These are phyloP conservation scores for Clamator glandarius DNA, from an alignment of 2,797 vertebrate genomes.

Conservation along the genomic window DNA sequence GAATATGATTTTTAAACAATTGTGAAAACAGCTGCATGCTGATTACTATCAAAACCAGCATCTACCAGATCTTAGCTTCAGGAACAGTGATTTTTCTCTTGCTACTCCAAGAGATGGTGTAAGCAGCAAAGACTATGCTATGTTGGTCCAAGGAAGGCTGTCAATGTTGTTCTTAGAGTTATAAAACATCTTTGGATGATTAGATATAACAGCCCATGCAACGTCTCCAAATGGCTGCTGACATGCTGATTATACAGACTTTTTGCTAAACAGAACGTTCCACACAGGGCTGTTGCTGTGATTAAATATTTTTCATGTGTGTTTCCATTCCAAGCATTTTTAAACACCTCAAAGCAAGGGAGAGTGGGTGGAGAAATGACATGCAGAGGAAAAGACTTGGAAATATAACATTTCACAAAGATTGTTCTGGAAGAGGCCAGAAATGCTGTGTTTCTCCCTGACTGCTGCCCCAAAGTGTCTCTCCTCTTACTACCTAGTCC, in stretches of 20 bases:
- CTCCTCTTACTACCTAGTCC: not conserved
- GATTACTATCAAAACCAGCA: not conserved
- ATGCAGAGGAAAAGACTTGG: not conserved
- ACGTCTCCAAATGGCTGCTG: conserved; percentile 11
- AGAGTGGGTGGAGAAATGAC: conserved; percentile 32
- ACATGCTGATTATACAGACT: not conserved
- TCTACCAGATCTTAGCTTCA: not conserved
- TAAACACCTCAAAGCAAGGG: conserved; percentile 31
- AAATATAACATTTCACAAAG: not conserved
- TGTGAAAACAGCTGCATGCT: conserved; percentile 60
- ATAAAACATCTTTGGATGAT: not conserved
- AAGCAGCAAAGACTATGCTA: not conserved
- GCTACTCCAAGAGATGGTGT: not conserved
- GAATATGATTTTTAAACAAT: conserved; percentile 65
- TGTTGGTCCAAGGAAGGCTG: conserved; percentile 3
- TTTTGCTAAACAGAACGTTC: not conserved
- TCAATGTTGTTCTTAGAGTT: not conserved
- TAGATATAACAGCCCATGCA: not conserved
- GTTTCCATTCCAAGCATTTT: conserved; percentile 44
- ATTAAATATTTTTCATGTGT: conserved; percentile 60
- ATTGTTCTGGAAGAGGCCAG: not conserved
- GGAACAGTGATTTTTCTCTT: fast-evolving
- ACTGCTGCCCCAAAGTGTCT: not conserved
- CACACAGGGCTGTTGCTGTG: not conserved
- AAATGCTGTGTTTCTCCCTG: not conserved